Evolutionary conservation across 2,888 invertebrate genomes (phyloP).

Genomic region (Diplolepis rosae): DNA sequence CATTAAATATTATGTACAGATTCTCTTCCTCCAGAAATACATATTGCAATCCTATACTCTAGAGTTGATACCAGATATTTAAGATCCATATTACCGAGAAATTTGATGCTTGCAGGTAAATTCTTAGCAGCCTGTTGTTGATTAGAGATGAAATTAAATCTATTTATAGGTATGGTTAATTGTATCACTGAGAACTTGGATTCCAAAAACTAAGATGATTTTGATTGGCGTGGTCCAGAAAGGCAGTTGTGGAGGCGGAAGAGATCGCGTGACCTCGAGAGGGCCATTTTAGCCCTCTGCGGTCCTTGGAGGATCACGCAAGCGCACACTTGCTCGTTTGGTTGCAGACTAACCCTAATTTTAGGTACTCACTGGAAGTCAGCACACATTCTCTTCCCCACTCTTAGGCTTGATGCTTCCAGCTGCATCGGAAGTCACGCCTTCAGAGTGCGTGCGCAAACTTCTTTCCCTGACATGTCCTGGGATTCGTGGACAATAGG

Average conservation of each 20-base stretch:
- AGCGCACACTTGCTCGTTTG: slow-evolving; percentile 68
- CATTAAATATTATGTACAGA: too few species aligned
- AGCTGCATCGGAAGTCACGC: slow-evolving; percentile 34
- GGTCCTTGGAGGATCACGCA: slow-evolving; percentile 55
- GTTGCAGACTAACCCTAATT: slow-evolving; percentile 63
- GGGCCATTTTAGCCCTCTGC: slow-evolving; percentile 21
- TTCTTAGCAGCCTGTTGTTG: too few species aligned
- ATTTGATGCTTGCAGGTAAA: too few species aligned
- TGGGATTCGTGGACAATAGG: neutral
- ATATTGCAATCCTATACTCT: slow-evolving; percentile 12
- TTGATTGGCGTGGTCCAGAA: slow-evolving; percentile 1
- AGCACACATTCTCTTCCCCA: slow-evolving; percentile 38
- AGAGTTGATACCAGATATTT: too few species aligned
- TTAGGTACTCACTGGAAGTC: slow-evolving; percentile 33
- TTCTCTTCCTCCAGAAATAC: slow-evolving; percentile 27
- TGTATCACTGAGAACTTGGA: neutral
- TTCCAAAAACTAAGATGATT: neutral
- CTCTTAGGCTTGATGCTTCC: neutral
- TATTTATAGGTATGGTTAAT: slow-evolving; percentile 29
- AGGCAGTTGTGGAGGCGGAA: slow-evolving; percentile 29
- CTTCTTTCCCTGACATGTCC: neutral
- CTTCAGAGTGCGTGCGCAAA: slow-evolving; percentile 37
- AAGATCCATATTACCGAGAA: too few species aligned
- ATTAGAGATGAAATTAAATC: neutral
- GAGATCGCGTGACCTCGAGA: slow-evolving; percentile 31